Conservation (phyloP, 2,797 vertebrate genomes). For the Melanotaenia nigrans region DNA sequence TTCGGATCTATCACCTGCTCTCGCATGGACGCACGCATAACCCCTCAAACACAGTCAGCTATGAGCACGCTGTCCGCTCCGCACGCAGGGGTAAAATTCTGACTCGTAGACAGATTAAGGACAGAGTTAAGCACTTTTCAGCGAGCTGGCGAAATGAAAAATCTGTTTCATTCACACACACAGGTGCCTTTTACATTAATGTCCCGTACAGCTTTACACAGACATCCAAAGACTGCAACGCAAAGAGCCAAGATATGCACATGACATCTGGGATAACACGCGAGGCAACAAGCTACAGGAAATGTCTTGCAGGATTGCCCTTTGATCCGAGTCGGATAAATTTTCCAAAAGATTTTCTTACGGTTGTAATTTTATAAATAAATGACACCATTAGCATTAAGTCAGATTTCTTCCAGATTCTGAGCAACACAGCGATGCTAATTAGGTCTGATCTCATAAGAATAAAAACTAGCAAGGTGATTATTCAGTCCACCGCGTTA, state of each 20-base stretch:
- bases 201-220: conserved; percentile 12
- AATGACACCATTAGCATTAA: neutral
- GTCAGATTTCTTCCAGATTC: too few relatives aligned
- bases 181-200: conserved; percentile 9
- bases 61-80: neutral
- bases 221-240: neutral
- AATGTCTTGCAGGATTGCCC: neutral
- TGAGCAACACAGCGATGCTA: neutral
- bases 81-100: conserved; percentile 18
- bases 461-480: neutral
- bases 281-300: neutral
- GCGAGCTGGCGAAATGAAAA: neutral
- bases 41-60: neutral
- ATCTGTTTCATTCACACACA: conserved; percentile 11
- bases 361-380: neutral
- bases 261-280: neutral
- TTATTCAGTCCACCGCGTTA: neutral
- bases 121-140: neutral
- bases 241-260: neutral
- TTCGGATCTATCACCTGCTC: conserved; percentile 32
- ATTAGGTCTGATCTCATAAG: neutral
- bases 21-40: conserved; percentile 43
- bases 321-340: neutral
- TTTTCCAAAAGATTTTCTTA: neutral
- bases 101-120: conserved; percentile 5